A percentile compares a stretch with the other conserved stretches of the same genome.
These are phyloP conservation scores for Oncorhynchus mykiss DNA, from an alignment of 2,113 vertebrate genomes.

Conservation along the genomic window DNA sequence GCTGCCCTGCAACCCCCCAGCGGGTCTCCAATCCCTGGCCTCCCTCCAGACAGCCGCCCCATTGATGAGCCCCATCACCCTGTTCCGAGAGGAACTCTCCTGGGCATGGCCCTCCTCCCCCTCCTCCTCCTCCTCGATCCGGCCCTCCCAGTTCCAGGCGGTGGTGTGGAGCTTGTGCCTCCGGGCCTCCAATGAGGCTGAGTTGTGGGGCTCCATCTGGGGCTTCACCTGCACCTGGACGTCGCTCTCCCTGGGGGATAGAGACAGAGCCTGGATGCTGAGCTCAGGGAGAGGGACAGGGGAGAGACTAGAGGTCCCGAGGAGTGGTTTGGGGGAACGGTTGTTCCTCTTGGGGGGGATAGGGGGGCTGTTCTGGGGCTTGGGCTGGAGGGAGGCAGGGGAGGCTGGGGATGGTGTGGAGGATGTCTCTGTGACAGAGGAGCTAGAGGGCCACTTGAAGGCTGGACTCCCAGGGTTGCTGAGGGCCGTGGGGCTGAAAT, in stretches of 20 bases:
- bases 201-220: conserved; percentile 45
- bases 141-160: conserved; percentile 77
- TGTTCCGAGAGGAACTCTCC: conserved; percentile 20
- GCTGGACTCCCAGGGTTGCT: conserved; percentile 68
- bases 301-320: conserved; percentile 66
- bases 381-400: conserved; percentile 46
- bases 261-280: conserved; percentile 49
- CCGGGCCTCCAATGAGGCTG: conserved; percentile 59
- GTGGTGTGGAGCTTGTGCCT: conserved; percentile 74
- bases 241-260: conserved; percentile 35
- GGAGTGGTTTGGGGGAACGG: conserved; percentile 65
- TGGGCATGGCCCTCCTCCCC: conserved; percentile 58
- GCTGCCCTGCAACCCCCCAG: conserved; percentile 59
- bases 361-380: conserved; percentile 74
- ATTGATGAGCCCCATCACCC: conserved; percentile 57
- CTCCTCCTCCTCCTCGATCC: conserved; percentile 82
- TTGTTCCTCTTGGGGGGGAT: conserved; percentile 80
- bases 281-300: conserved; percentile 65
- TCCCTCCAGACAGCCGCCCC: conserved; percentile 67
- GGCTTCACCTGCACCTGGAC: conserved; percentile 51
- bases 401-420: conserved; percentile 29
- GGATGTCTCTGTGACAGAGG: conserved; percentile 33
- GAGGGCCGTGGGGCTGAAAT: conserved; percentile 72
- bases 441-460: conserved; percentile 70
- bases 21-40: conserved; percentile 63